Conservation (phyloP, 1,140 invertebrate species). For the Nebria ingens region DNA sequence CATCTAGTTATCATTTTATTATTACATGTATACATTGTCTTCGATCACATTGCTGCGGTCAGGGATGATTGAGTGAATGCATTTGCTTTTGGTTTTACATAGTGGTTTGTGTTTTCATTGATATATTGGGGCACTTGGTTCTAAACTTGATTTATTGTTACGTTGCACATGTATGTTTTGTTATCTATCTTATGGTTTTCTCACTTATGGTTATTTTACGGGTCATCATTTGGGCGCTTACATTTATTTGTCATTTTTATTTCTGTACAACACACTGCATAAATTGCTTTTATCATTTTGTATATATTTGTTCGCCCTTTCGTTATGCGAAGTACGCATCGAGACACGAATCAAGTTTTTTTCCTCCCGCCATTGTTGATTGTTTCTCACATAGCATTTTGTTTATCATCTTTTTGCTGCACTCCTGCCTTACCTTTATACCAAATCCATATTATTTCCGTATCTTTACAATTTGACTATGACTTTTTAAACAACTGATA, state of each 20-base stretch:
- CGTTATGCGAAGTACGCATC: not conserved
- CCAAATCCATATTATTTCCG: slow-evolving; percentile 13
- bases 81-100: slow-evolving; percentile 4
- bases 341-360: slow-evolving; percentile 17
- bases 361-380: slow-evolving; percentile 26
- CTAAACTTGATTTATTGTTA: slow-evolving; percentile 10
- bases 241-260: not conserved
- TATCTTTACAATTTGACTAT: too few relatives aligned
- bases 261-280: not conserved
- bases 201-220: not conserved
- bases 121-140: slow-evolving; percentile 10
- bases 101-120: slow-evolving; percentile 2
- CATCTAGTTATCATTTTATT: not conserved
- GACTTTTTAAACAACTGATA: slow-evolving; percentile 33
- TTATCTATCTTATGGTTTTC: slow-evolving; percentile 2
- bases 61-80: slow-evolving; percentile 13
- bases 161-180: slow-evolving; percentile 12
- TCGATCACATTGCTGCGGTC: not conserved
- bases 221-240: slow-evolving; percentile 7
- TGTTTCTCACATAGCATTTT: slow-evolving; percentile 41
- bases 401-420: slow-evolving; percentile 54
- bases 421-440: slow-evolving; percentile 33
- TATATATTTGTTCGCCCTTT: slow-evolving; percentile 1
- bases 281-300: not conserved
- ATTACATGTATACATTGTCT: slow-evolving; percentile 5